phyloP scores from a whole-genome alignment of 2,888 invertebrate species.

The Latrodectus hesperus region DNA sequence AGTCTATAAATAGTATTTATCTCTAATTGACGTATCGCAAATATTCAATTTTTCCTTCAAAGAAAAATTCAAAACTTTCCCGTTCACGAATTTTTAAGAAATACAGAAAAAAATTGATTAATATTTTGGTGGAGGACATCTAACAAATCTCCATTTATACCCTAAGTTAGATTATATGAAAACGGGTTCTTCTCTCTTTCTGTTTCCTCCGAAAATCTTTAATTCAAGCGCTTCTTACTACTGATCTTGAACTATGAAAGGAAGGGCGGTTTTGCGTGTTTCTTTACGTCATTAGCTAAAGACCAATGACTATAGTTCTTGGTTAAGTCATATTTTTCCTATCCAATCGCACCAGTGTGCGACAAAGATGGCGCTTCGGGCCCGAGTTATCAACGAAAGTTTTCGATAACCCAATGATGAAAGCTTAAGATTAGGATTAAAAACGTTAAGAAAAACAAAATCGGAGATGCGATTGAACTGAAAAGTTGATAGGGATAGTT shows the following conservation, averaged over 20 bases:
- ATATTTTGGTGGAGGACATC: too few relatives aligned
- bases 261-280: slow-evolving; percentile 34
- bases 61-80: too few relatives aligned
- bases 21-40: too few relatives aligned
- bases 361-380: slow-evolving; percentile 60
- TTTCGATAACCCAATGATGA: slow-evolving; percentile 61
- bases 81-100: too few relatives aligned
- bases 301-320: slow-evolving; percentile 33
- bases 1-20: too few relatives aligned
- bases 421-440: slow-evolving; percentile 29
- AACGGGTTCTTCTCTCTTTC: slow-evolving; percentile 14
- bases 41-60: too few relatives aligned
- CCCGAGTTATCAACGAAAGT: slow-evolving; percentile 62
- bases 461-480: slow-evolving; percentile 25
- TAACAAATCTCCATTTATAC: too few relatives aligned
- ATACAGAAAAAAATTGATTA: too few relatives aligned
- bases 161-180: too few relatives aligned
- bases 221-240: slow-evolving; percentile 26
- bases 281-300: slow-evolving; percentile 26
- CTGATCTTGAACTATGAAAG: slow-evolving; percentile 56
- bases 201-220: slow-evolving; percentile 13
- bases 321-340: neutral
- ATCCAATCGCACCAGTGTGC: slow-evolving; percentile 55
- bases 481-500: slow-evolving; percentile 33
- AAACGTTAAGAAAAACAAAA: slow-evolving; percentile 29